Conservation (phyloP, 2,888 invertebrate genomes). For the Julus scanicus region DNA sequence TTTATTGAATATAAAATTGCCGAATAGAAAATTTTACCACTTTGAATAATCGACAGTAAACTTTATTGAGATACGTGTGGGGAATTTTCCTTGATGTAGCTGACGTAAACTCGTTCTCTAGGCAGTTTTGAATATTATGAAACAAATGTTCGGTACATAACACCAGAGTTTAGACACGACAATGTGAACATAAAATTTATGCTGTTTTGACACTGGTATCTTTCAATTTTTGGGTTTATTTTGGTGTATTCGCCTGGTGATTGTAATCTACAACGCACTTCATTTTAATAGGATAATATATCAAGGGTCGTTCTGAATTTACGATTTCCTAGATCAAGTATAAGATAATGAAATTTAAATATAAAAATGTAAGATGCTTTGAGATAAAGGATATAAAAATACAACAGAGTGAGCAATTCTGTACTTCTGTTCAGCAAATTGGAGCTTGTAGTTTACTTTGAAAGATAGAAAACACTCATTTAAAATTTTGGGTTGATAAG, state of each 20-base stretch:
- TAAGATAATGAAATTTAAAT: not conserved
- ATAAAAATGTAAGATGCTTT: not conserved
- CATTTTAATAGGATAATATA: not conserved
- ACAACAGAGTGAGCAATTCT: not conserved
- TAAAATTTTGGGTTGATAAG: no score
- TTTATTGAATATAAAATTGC: conserved; percentile 24
- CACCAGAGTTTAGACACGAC: not conserved
- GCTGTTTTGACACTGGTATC: not conserved
- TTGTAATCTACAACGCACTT: not conserved
- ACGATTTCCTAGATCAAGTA: not conserved
- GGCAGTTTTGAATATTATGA: not conserved
- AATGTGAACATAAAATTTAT: conserved; percentile 5
- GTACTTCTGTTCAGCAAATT: no score
- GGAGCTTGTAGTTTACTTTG: no score
- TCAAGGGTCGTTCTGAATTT: not conserved
- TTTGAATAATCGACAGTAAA: conserved; percentile 14
- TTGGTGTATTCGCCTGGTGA: not conserved
- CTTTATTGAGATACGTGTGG: not conserved
- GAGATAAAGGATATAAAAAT: not conserved
- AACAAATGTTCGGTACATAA: not conserved
- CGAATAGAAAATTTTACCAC: not conserved
- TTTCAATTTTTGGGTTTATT: not conserved
- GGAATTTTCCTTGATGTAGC: not conserved
- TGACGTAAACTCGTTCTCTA: not conserved
- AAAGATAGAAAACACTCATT: no score